Evolutionary conservation across 1,140 invertebrate genomes (phyloP), one percentile per base, ranked within the genome.

Genomic region (Scaptomyza montana): DNA sequence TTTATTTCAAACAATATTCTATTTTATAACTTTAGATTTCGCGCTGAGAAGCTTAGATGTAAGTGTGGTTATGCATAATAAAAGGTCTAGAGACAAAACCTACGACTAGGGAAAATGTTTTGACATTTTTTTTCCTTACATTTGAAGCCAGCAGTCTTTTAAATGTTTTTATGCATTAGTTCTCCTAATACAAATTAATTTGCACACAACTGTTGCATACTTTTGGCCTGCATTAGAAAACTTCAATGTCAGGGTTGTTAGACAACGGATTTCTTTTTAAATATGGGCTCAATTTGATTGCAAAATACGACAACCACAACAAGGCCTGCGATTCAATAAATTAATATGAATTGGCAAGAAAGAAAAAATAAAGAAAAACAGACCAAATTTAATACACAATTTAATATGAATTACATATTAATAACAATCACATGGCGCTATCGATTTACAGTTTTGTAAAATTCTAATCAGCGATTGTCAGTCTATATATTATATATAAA

Each of bases 391-490:
- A 21, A 47, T 19, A 43, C 9, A 36, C 12, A 46, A 12, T 36
- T 36, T 36, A 9, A 36, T 36, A 36, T 9, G 2, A 2, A 36
- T 9, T 9, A 33, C 30, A 33, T 6, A 36, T 9, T 9, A 36
- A 9, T 9, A 36, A 36, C 33, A 36, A 36, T 45, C 61, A 56
- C 16, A 25, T 54, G 33, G 3, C 41, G 49, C 56, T 65, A 70
- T 74, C 67, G 55, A 65, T 54, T 62, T 59, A 63, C 67, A 54
- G 45, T 60, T 36, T 59, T 25, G 36, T 61, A 61, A 21, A 56
- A 57, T 56, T 72, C 50, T 67, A 66, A 76, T 76, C 73, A 76
- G 56, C 21, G 9, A 60, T 51, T 36, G 51, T 36, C 28, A 36
- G 7, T 45, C 50, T 36, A n/a, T 19, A 51, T 8, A 43, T 43